phyloP scores from a whole-genome alignment of 2,888 invertebrate genomes.

The Prionchulus punctatus region DNA sequence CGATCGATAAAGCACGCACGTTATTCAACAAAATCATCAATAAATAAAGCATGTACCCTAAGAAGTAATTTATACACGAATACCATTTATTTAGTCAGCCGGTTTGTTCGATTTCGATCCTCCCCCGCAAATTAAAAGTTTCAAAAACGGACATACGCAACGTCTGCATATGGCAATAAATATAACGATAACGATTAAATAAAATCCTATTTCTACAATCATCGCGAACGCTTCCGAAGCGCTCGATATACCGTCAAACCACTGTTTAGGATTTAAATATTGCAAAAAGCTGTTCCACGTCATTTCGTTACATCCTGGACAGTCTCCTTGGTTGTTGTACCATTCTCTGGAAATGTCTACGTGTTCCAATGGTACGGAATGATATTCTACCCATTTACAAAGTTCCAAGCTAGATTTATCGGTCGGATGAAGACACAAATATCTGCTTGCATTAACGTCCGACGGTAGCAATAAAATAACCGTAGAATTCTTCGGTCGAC shows the following conservation, averaged over 20 bases:
- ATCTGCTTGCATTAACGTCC: slow-evolving; percentile 15
- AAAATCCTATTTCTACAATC: slow-evolving; percentile 16
- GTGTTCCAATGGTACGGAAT: slow-evolving; percentile 12
- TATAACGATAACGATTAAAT: slow-evolving; percentile 14
- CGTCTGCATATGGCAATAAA: slow-evolving; percentile 18
- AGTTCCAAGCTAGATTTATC: slow-evolving; percentile 16
- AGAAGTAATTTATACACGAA: too few relatives aligned
- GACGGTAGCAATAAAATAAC: slow-evolving; percentile 11
- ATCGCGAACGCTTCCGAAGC: slow-evolving; percentile 18
- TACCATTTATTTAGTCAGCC: too few relatives aligned
- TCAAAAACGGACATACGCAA: slow-evolving; percentile 19
- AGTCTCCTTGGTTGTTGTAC: slow-evolving; percentile 13
- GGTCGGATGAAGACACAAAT: slow-evolving; percentile 24
- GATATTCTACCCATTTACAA: slow-evolving; percentile 19
- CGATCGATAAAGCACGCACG: too few relatives aligned
- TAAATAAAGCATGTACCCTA: too few relatives aligned
- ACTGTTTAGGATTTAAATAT: slow-evolving; percentile 18
- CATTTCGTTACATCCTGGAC: slow-evolving; percentile 22
- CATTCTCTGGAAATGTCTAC: not conserved
- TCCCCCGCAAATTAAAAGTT: slow-evolving; percentile 16
- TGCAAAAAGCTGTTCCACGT: slow-evolving; percentile 18
- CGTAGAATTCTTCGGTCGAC: not conserved
- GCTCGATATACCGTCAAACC: slow-evolving; percentile 20
- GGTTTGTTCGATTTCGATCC: not conserved
- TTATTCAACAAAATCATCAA: too few relatives aligned